These are phyloP conservation scores for Otolemur garnettii DNA, from an alignment of 2,113 vertebrate species.

Conservation along the genomic window DNA sequence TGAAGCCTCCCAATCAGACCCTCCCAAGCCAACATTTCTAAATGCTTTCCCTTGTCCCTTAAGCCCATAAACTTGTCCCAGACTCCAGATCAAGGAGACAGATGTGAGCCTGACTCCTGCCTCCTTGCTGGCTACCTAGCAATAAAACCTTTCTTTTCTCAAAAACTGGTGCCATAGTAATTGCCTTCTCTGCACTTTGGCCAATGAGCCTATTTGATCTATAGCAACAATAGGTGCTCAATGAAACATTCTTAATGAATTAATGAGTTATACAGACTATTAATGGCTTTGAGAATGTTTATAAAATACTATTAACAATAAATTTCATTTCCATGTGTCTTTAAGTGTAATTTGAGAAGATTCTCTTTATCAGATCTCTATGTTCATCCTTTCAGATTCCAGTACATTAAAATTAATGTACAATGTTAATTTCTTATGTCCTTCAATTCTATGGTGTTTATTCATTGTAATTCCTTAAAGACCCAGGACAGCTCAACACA, in stretches of 20 bases:
- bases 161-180: too few species aligned
- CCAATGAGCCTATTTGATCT: too few species aligned
- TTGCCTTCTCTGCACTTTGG: too few species aligned
- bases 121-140: too few species aligned
- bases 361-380: background rate
- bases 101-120: too few species aligned
- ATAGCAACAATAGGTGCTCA: background rate
- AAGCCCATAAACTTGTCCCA: too few species aligned
- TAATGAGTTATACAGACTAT: background rate
- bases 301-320: background rate
- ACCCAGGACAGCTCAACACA: background rate
- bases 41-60: too few species aligned
- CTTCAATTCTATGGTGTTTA: background rate
- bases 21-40: too few species aligned
- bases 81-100: too few species aligned
- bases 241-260: background rate
- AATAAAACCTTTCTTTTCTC: too few species aligned
- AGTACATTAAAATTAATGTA: slow-evolving; percentile 21
- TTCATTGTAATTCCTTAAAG: background rate
- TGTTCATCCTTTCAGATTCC: slow-evolving; percentile 9
- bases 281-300: background rate
- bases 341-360: background rate
- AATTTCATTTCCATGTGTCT: background rate
- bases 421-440: background rate
- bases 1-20: too few species aligned